A percentile compares a stretch with the other conserved stretches of the same genome.
Conservation (phyloP, 1,140 invertebrate genomes). For the Lepidurus couesii region DNA sequence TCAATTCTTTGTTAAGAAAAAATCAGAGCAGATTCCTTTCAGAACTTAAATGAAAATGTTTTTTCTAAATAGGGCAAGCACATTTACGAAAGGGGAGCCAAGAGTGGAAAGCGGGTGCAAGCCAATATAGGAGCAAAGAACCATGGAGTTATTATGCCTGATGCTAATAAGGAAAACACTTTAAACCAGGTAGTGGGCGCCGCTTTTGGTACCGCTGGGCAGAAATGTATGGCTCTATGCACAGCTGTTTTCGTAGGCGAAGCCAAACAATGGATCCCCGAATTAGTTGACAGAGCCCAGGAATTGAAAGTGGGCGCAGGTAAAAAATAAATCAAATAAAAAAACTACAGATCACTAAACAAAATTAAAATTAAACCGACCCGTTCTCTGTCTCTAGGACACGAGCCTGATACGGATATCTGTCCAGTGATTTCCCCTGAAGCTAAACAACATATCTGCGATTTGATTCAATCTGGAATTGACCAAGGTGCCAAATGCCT, state of each 20-base stretch:
- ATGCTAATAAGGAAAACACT: conserved; percentile 96
- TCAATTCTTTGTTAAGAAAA: background rate
- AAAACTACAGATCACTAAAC: background rate
- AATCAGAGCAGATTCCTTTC: background rate
- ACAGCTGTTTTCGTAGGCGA: conserved; percentile 96
- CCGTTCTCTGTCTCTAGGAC: conserved; percentile 51
- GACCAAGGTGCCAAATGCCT: conserved; percentile 83
- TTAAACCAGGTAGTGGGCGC: conserved; percentile 73
- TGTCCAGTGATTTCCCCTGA: conserved; percentile 94
- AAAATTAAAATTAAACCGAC: background rate
- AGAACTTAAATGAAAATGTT: conserved; percentile 27
- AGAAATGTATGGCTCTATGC: conserved; percentile 97
- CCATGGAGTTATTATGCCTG: conserved; percentile 92
- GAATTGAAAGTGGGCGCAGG: conserved; percentile 88
- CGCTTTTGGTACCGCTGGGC: conserved; percentile 58
- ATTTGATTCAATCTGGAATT: conserved; percentile 79
- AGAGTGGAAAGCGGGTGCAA: conserved; percentile 91
- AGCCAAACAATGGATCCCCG: conserved; percentile 87
- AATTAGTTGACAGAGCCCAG: conserved; percentile 79
- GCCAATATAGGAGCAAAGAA: conserved; percentile 99
- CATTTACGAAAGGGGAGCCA: conserved; percentile 86
- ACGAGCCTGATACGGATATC: conserved; percentile 85
- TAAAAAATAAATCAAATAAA: conserved; percentile 31
- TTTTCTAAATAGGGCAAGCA: conserved; percentile 73
- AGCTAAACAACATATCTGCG: conserved; percentile 78